phyloP scores from a whole-genome alignment of 2,113 vertebrate species.

The Myrmophylax atrothorax region DNA sequence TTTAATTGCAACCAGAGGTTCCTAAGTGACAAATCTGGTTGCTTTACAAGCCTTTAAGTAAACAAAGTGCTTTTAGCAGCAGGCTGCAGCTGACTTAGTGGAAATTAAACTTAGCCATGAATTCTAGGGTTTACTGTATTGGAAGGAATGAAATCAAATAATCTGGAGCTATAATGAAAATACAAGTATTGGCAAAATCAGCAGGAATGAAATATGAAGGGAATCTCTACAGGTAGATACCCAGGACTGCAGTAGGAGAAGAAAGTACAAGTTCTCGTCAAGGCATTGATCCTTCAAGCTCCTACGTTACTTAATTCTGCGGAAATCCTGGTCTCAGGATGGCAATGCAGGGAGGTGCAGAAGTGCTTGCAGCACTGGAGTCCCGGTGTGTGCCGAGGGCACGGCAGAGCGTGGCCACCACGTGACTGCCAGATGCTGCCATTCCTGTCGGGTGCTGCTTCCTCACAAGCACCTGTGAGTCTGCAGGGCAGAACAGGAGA shows the following conservation, averaged over 20 bases:
- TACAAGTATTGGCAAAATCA: background rate
- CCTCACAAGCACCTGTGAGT: background rate
- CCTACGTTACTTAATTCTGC: background rate
- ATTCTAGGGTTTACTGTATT: background rate
- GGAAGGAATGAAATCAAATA: background rate
- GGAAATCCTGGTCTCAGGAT: background rate
- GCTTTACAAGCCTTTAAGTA: background rate
- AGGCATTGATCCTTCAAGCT: background rate
- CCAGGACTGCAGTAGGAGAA: background rate
- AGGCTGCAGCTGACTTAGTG: background rate
- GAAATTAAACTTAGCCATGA: background rate
- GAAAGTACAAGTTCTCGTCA: background rate
- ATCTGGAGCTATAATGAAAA: background rate
- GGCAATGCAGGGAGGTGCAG: background rate
- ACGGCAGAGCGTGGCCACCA: accelerated
- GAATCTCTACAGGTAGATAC: background rate
- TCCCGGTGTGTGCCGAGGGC: accelerated
- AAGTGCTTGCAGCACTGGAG: accelerated
- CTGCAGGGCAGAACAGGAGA: background rate
- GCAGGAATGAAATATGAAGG: background rate
- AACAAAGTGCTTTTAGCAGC: background rate
- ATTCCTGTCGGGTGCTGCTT: background rate
- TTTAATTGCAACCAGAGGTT: conserved; percentile 18
- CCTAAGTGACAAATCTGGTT: background rate
- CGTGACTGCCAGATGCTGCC: accelerated